Evolutionary conservation across 2,113 vertebrate genomes (phyloP).

Genomic region (Leucosticte australis): DNA sequence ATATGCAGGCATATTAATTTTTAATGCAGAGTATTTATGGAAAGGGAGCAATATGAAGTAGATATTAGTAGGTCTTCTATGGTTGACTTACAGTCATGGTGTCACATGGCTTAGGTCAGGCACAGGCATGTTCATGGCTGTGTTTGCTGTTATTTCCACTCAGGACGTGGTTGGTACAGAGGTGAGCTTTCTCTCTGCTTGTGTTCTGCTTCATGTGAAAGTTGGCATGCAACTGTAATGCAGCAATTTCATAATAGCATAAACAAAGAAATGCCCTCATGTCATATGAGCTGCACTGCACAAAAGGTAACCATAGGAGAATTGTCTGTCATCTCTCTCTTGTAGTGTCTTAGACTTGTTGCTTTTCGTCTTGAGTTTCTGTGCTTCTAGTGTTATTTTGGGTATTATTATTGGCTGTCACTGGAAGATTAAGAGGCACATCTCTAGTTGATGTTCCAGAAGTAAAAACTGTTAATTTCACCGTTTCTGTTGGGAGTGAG

Average conservation of each 20-base stretch:
- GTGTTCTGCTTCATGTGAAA: not conserved
- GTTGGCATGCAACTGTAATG: not conserved
- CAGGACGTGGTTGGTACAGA: not conserved
- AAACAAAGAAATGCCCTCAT: not conserved
- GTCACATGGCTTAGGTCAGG: not conserved
- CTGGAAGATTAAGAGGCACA: not conserved
- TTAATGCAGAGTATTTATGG: not conserved
- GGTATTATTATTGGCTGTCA: not conserved
- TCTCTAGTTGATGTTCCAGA: not conserved
- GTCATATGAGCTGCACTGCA: not conserved
- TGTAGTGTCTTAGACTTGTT: not conserved
- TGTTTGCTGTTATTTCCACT: not conserved
- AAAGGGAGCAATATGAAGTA: not conserved
- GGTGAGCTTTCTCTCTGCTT: not conserved
- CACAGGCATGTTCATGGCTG: not conserved
- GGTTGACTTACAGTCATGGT: not conserved
- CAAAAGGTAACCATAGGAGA: not conserved
- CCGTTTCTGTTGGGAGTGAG: not conserved
- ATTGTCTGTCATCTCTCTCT: rapidly evolving
- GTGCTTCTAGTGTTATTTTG: not conserved
- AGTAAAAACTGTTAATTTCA: not conserved
- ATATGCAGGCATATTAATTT: not conserved
- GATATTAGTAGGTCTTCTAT: not conserved
- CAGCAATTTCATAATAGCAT: not conserved
- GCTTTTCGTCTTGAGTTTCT: not conserved